A percentile compares a stretch with the other conserved stretches of the same genome.
phyloP scores from a whole-genome alignment of 2,888 invertebrate genomes.

The Conomelus anceps region DNA sequence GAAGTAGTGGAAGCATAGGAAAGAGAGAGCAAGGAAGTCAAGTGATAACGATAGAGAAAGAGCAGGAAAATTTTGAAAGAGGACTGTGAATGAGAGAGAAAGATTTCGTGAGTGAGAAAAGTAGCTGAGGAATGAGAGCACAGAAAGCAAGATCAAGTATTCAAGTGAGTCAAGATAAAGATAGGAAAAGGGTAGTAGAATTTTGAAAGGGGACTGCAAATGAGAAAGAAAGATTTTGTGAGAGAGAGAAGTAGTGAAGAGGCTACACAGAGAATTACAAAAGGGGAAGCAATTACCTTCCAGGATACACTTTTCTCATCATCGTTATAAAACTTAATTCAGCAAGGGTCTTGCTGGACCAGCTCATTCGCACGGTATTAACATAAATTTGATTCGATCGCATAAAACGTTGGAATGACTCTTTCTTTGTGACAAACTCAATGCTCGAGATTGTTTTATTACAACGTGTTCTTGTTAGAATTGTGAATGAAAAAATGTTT shows the following conservation, averaged over 20 bases:
- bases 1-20: background rate
- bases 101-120: background rate
- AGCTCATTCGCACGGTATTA: background rate
- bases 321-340: background rate
- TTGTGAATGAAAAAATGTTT: no score
- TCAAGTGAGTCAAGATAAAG: background rate
- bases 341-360: background rate
- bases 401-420: background rate
- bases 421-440: background rate
- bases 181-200: background rate
- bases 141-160: no score
- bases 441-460: background rate
- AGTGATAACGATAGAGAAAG: background rate
- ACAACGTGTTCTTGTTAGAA: no score
- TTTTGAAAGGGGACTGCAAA: background rate
- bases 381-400: background rate
- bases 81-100: background rate
- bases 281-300: background rate
- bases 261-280: background rate
- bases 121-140: no score
- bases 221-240: background rate
- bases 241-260: background rate
- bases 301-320: background rate
- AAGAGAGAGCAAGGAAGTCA: background rate
- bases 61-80: background rate